Evolutionary conservation across 1,140 invertebrate species (phyloP), one percentile per base, ranked within the genome.

Genomic region (Cepaea nemoralis): DNA sequence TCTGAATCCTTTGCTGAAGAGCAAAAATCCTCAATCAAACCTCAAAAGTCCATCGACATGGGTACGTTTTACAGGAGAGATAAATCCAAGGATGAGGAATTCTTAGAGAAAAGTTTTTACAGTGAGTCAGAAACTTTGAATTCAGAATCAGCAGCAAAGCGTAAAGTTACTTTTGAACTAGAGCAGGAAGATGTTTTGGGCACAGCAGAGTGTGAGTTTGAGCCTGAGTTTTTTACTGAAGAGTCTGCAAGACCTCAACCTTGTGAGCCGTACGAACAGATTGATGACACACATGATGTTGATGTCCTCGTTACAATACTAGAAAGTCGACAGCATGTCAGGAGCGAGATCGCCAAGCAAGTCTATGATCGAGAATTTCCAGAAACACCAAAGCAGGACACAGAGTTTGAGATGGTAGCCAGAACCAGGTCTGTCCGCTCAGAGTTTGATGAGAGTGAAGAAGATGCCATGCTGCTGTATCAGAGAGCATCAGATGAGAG

Each of bases 241-340:
- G 80, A 80, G 27, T 3, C 19, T 33, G 35, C 12, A 27, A 24
- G 35, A 50, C 31, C 48, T 16, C 69, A 59, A 77, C 55, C 69
- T 22, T 48, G 48, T 77, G 89, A 90, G 81, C 88, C 89, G 69
- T 87, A 90, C 86, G 87, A 90, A n/a, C 73, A 86, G 19, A 90
- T 90, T 63, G 79, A 83, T 42, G 83, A 87, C 75, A 84, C 87
- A 12, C 86, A 90, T 84, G 85, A 89, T 82, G 82, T 86, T 71
- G 82, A 85, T 77, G 89, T 90, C 16, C 87, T 90, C 66, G 80
- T 83, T 33, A 87, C 83, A 42, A 87, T 90, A n/a, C 71, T 87
- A 27, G 88, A 88, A 84, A 89, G 80, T 55, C 80, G 85, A 75
- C 79, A 83, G 76, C 83, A 87, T 33, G 81, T 85, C 59, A 82